Conservation (phyloP, 1,140 invertebrate species). For the Drosophila sproati region DNA sequence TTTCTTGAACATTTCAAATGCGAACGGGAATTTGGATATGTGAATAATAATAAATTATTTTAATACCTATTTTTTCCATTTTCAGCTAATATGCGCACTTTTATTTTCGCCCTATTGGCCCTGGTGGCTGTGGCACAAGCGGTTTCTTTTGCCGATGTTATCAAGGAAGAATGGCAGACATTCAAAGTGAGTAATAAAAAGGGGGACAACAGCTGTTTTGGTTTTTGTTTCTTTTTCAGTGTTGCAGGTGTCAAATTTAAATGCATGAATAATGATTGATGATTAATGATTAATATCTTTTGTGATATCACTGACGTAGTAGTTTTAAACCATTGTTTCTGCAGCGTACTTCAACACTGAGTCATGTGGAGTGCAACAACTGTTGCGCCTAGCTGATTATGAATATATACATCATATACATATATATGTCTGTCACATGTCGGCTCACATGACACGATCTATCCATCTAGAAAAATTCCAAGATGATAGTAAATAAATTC, state of each 20-base stretch:
- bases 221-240: not conserved
- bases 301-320: conserved; percentile 6
- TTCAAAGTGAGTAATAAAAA: conserved; percentile 89
- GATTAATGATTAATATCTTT: conserved; percentile 21
- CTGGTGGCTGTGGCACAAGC: conserved; percentile 85
- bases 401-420: too few species aligned
- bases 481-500: conserved; percentile 21
- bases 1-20: not conserved
- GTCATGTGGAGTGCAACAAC: conserved; percentile 26
- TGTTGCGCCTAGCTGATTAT: conserved; percentile 25
- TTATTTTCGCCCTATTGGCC: conserved; percentile 85
- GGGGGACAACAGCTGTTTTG: conserved; percentile 6
- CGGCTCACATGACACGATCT: conserved; percentile 35
- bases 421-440: conserved; percentile 27
- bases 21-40: not conserved
- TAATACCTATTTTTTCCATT: conserved; percentile 22
- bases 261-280: not conserved
- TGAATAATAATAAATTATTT: too few species aligned
- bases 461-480: conserved; percentile 13
- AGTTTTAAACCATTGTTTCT: conserved; percentile 21
- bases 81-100: conserved; percentile 84
- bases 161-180: conserved; percentile 90
- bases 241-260: conserved; percentile 11
- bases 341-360: conserved; percentile 20
- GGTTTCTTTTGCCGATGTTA: conserved; percentile 89